These are phyloP conservation scores for Phaetusa simplex DNA, from an alignment of 2,113 vertebrate species.

Conservation along the genomic window DNA sequence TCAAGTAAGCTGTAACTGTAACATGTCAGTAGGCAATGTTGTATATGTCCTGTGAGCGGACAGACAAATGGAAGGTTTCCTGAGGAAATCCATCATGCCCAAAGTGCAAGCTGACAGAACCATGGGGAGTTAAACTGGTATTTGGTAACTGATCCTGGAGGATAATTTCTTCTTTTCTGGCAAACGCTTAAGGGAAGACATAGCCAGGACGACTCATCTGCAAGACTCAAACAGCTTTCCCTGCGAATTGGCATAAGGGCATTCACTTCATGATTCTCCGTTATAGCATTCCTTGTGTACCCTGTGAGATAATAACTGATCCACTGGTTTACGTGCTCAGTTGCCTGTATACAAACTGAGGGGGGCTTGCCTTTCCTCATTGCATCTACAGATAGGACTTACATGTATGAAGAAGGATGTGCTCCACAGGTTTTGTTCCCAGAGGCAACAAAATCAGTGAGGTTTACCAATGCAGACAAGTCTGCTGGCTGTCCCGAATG, in stretches of 20 bases:
- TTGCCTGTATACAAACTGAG: neutral
- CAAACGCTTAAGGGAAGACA: neutral
- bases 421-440: neutral
- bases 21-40: neutral
- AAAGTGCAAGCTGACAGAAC: neutral
- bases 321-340: neutral
- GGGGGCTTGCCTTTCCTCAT: neutral
- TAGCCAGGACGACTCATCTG: neutral
- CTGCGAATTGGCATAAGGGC: neutral
- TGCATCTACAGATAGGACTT: neutral
- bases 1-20: neutral
- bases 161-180: neutral
- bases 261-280: neutral
- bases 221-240: neutral
- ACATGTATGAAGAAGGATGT: neutral
- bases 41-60: neutral
- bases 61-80: neutral
- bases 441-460: neutral
- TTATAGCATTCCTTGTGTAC: neutral
- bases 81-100: neutral
- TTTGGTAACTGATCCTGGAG: neutral
- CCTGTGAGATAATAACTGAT: neutral
- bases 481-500: neutral
- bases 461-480: neutral
- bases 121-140: neutral